phyloP scores from a whole-genome alignment of 2,113 vertebrate species.

The Neolamprologus longior region DNA sequence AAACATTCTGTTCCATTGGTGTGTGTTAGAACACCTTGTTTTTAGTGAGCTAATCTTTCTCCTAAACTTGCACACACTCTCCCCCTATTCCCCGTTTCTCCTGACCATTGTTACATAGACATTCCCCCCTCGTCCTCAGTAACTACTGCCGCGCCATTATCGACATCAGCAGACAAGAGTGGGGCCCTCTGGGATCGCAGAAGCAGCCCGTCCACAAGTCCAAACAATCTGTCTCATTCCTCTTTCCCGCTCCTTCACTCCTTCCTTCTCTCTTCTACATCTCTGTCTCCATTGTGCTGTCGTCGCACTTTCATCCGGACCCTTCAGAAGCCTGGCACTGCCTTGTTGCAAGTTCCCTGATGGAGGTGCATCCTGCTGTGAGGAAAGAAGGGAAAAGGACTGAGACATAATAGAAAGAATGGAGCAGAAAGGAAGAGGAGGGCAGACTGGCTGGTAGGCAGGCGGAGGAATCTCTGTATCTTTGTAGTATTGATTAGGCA shows the following conservation, averaged over 20 bases:
- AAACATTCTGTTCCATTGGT: constrained; percentile 23
- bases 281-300: constrained; percentile 38
- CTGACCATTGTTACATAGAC: constrained; percentile 23
- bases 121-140: neutral
- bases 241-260: neutral
- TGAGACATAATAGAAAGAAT: constrained; percentile 11
- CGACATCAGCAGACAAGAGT: constrained; percentile 51
- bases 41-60: constrained; percentile 49
- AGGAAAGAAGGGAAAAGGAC: constrained; percentile 25
- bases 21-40: constrained; percentile 45
- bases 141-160: constrained; percentile 44
- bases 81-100: constrained; percentile 2
- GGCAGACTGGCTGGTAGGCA: neutral
- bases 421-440: neutral
- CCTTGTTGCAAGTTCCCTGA: constrained; percentile 27
- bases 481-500: constrained; percentile 57
- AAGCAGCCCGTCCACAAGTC: constrained; percentile 50
- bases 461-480: constrained; percentile 38
- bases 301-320: constrained; percentile 61
- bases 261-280: constrained; percentile 7
- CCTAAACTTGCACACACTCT: constrained; percentile 10
- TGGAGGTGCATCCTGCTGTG: constrained; percentile 56
- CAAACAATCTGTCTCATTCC: constrained; percentile 50
- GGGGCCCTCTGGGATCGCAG: constrained; percentile 53
- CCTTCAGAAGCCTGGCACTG: constrained; percentile 46